Evolutionary conservation across 2,797 vertebrate genomes (phyloP), one percentile per base, ranked within the genome.

Genomic region (Aldrovandia affinis): DNA sequence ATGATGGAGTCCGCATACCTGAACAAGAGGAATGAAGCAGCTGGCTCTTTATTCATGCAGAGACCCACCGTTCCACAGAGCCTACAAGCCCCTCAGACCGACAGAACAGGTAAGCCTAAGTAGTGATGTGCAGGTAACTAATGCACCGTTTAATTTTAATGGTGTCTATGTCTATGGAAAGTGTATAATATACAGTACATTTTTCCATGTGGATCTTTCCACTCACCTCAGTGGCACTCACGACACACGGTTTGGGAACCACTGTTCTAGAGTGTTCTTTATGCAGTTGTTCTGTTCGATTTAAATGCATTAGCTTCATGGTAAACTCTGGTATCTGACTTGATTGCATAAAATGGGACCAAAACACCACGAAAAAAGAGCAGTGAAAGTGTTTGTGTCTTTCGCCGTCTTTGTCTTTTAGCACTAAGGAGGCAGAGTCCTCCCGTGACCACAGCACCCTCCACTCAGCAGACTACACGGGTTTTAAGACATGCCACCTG

Each of bases 391-490:
- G 54, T 30, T 12, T 4, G 18, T 12, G 22, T 25, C 15, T 77
- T 81, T 50, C 1, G 81, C 28, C 82, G 25, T 50, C 47, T 78
- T 10, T 85, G 30, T n/a, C n/a, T n/a, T n/a, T n/a, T 84, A 96
- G 94, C 75, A 83, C 95, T 92, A 90, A 90, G 88, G 88, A 90
- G 92, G 77, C 95, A 93, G 84, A 93, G 90, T 82, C 94, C 93
- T 42, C 93, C 93, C 0, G 85, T 92, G 87, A 90, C 92, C 39
- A 93, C 94, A 59, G 91, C 93, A 0, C 93, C 93, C 2, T 95
- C 95, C n/a, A 90, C 93, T 86, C 94, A 95, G 85, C 89, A 90
- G 86, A 87, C 87, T 86, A 88, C 91, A 1, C 94, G 94, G 95
- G 57, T 85, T 33, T 28, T 39, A 88, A 96, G 95, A 86, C 87